These are phyloP conservation scores for Elymnias hypermnestra DNA, from an alignment of 1,140 invertebrate genomes.

Conservation along the genomic window DNA sequence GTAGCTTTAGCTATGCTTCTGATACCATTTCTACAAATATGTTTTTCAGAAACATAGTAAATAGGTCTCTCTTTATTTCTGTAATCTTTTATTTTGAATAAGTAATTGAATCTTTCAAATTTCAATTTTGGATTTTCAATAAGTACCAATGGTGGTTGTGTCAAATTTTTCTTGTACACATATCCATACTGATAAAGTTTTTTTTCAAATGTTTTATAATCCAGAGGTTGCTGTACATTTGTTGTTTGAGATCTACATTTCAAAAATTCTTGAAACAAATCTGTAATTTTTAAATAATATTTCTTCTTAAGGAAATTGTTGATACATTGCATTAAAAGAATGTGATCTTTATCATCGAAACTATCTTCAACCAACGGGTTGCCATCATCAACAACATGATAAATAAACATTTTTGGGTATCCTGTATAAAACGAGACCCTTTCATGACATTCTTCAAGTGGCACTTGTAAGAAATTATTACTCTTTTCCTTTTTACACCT, in stretches of 20 bases:
- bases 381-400: constrained; percentile 7
- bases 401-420: constrained; percentile 9
- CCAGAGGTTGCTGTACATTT: background rate
- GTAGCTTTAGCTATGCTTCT: background rate
- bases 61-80: constrained; percentile 18
- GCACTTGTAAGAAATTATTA: constrained; percentile 8
- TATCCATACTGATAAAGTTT: constrained; percentile 20
- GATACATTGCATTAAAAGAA: constrained; percentile 16
- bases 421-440: constrained; percentile 20
- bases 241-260: background rate
- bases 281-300: constrained; percentile 3
- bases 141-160: constrained; percentile 18
- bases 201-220: constrained; percentile 1
- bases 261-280: constrained; percentile 9
- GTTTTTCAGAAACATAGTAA: constrained; percentile 38
- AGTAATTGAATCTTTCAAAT: constrained; percentile 34
- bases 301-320: constrained; percentile 8
- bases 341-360: constrained; percentile 7
- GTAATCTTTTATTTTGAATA: constrained; percentile 27
- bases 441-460: constrained; percentile 15
- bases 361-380: constrained; percentile 2
- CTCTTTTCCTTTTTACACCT: constrained; percentile 21
- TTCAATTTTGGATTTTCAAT: constrained; percentile 35
- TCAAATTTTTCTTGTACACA: constrained; percentile 15
- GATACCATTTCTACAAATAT: constrained; percentile 12